Base-by-base conservation (phyloP, 2,797 vertebrate genomes). In the Nannoperca obscura region DNA sequence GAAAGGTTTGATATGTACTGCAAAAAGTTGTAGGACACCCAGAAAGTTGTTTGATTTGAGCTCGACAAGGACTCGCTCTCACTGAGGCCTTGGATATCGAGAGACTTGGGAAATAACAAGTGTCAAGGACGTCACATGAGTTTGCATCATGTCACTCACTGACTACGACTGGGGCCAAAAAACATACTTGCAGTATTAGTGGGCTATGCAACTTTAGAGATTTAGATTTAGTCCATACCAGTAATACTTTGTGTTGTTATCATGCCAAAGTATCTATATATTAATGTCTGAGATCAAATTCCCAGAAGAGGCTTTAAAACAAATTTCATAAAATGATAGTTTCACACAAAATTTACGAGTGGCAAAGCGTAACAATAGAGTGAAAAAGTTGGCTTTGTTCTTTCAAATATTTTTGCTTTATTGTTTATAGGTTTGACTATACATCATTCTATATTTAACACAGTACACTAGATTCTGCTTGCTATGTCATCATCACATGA, bases 161-260 rank as follows among this genome's bases (percentile, higher is more conserved):
- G 54, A 19, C 38, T 3, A 47, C 8, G 19, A 36, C 22, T 22
- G 22, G 4, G 44, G 20, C 13, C 10, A 69, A 55, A 66, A 69
- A 44, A 53, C 36, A 59, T 20, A 7, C n/a, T 8, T 6, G 7
- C 19, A 15, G 42, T 17, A 10, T n/a, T n/a, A 34, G 20, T 22
- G 20, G 13, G 15, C 47, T 11, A 13, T 20, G 42, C 5, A 59
- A 14, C 19, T 27, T 36, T 5, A 32, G 32, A n/a, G 15, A 72
- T 74, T 54, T 34, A 46, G 17, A 79, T 65, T 36, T 47, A 3
- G 5, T 34, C 44, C 71, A 54, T 64, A 47, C 19, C 76, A 60
- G 50, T 54, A 42, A 65, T 24, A 27, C 38, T 52, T 10, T 19
- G 11, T 3, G 20, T 27, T 27, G 24, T 27, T 27, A 27, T 27